Evolutionary conservation across 2,797 vertebrate species (phyloP).

Genomic region (Ispidina lecontei): DNA sequence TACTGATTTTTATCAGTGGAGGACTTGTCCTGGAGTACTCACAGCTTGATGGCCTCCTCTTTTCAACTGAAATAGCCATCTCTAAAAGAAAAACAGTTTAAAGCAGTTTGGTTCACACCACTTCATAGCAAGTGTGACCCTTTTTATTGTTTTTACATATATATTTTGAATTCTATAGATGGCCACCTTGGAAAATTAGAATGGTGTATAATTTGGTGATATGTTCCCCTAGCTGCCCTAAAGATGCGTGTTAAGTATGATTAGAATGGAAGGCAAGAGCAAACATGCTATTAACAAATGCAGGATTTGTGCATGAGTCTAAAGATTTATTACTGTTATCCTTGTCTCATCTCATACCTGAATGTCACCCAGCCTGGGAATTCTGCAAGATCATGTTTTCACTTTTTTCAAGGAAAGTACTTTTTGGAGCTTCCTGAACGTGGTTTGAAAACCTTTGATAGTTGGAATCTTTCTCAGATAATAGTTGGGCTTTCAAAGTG

Average conservation of each 20-base stretch:
- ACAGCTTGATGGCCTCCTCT: background rate
- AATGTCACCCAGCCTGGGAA: background rate
- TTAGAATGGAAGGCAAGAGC: background rate
- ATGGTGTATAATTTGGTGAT: background rate
- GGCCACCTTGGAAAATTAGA: background rate
- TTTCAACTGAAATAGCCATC: background rate
- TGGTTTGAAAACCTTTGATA: background rate
- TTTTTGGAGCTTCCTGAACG: background rate
- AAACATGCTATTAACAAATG: background rate
- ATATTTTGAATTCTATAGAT: background rate
- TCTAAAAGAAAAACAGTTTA: background rate
- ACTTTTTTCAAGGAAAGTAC: background rate
- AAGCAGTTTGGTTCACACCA: background rate
- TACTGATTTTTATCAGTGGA: background rate
- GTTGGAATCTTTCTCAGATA: background rate
- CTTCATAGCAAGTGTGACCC: background rate
- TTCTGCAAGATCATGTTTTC: conserved; percentile 6
- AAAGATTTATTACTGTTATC: background rate
- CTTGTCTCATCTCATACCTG: background rate
- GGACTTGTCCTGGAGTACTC: background rate
- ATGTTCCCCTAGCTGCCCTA: background rate
- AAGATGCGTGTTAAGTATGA: background rate
- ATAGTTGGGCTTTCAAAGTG: background rate
- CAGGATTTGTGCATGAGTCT: background rate
- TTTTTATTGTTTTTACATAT: background rate